Conservation (phyloP, 2,888 invertebrate species). For the Mimachlamys varia region DNA sequence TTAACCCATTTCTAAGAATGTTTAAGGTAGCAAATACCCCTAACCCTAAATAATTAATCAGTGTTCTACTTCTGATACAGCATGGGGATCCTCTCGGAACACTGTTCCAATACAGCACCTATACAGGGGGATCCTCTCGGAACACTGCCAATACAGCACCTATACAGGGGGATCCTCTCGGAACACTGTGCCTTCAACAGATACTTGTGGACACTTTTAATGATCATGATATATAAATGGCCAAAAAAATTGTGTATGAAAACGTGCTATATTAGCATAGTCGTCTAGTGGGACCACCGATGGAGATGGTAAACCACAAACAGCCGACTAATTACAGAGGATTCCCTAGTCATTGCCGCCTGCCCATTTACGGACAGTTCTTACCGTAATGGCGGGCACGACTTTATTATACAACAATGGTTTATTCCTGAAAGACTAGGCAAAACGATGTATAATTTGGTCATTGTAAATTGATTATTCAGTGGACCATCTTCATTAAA, state of each 20-base stretch:
- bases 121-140: too few species aligned
- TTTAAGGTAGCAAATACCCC: background rate
- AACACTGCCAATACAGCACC: too few species aligned
- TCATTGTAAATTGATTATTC: conserved; percentile 18
- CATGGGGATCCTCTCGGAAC: too few species aligned
- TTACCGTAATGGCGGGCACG: background rate
- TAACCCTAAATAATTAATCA: too few species aligned
- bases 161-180: too few species aligned
- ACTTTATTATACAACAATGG: conserved; percentile 10
- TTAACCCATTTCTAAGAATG: background rate
- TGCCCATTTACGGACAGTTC: conserved; percentile 2
- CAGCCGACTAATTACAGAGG: background rate
- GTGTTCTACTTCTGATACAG: too few species aligned
- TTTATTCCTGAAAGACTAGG: background rate
- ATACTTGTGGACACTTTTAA: background rate
- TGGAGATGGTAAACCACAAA: background rate
- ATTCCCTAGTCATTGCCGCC: background rate
- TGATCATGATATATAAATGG: background rate
- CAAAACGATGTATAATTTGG: conserved; percentile 18
- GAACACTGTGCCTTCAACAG: background rate
- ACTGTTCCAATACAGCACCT: too few species aligned
- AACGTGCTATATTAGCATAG: background rate
- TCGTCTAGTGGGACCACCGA: background rate
- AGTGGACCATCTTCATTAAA: background rate
- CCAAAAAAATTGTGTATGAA: background rate